Conservation (phyloP, 2,888 invertebrate genomes). For the Cheilosia impressa region DNA sequence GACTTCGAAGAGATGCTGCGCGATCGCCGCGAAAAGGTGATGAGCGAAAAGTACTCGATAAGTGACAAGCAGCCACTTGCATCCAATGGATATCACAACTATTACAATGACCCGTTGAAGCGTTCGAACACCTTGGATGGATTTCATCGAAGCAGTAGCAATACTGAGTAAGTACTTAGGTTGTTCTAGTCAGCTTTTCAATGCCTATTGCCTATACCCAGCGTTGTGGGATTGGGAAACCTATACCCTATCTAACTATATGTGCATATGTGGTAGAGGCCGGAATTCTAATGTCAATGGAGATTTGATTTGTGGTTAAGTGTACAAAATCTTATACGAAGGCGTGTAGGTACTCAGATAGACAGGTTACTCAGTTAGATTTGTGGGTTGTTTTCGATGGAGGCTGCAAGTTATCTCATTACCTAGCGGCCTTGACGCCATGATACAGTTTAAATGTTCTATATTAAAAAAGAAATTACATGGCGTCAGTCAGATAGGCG, state of each 20-base stretch:
- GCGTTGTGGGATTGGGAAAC: slow-evolving; percentile 41
- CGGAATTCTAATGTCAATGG: slow-evolving; percentile 64
- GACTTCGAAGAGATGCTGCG: slow-evolving; percentile 83
- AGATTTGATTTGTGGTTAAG: slow-evolving; percentile 67
- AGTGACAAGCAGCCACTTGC: slow-evolving; percentile 65
- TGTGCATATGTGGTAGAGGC: slow-evolving; percentile 23
- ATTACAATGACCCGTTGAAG: slow-evolving; percentile 77
- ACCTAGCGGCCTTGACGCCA: slow-evolving; percentile 66
- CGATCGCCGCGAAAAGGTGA: slow-evolving; percentile 83
- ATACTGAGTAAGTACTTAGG: slow-evolving; percentile 77
- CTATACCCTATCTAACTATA: neutral
- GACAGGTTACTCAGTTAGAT: slow-evolving; percentile 4
- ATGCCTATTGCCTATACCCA: slow-evolving; percentile 18
- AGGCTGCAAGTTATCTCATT: slow-evolving; percentile 55
- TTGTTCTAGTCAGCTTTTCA: slow-evolving; percentile 1
- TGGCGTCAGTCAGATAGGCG: slow-evolving; percentile 40
- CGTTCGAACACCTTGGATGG: slow-evolving; percentile 79
- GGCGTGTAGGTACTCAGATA: slow-evolving; percentile 35
- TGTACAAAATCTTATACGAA: slow-evolving; percentile 26
- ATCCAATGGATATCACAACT: slow-evolving; percentile 75
- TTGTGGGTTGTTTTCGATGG: slow-evolving; percentile 40
- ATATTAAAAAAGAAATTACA: slow-evolving; percentile 41
- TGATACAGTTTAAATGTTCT: slow-evolving; percentile 43
- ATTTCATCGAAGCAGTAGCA: slow-evolving; percentile 77
- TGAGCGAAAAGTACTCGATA: slow-evolving; percentile 73